Percentiles rank a stretch among this genome's conserved stretches.
These are phyloP conservation scores for Phlogophora meticulosa DNA, from an alignment of 2,888 invertebrate species.

Conservation along the genomic window DNA sequence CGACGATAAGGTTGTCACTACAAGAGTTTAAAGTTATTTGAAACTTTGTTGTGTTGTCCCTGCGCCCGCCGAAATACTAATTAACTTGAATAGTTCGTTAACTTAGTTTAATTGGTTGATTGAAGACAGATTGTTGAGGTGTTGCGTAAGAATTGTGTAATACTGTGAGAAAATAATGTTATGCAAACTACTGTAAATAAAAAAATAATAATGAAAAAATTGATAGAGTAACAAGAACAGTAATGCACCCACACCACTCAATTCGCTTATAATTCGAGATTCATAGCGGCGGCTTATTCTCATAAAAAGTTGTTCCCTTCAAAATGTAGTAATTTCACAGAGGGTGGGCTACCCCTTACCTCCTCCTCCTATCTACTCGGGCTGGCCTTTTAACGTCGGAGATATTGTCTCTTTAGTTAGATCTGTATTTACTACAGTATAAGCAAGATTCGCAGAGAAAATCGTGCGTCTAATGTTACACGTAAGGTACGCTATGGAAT, in stretches of 20 bases:
- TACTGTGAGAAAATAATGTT: slow-evolving; percentile 15
- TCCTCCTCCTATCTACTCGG: slow-evolving; percentile 79
- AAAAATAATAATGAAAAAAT: slow-evolving; percentile 21
- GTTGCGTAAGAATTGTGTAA: slow-evolving; percentile 46
- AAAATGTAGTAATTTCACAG: slow-evolving; percentile 90
- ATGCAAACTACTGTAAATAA: background rate
- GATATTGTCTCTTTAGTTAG: slow-evolving; percentile 91
- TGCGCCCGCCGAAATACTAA: slow-evolving; percentile 69
- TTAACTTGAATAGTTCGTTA: slow-evolving; percentile 74
- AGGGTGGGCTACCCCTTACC: slow-evolving; percentile 76
- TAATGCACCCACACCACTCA: slow-evolving; percentile 66
- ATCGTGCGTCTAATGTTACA: slow-evolving; percentile 52
- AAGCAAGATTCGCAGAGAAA: slow-evolving; percentile 77
- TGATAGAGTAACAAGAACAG: slow-evolving; percentile 35
- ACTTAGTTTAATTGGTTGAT: slow-evolving; percentile 70
- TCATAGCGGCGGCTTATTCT: slow-evolving; percentile 90
- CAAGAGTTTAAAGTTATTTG: slow-evolving; percentile 79
- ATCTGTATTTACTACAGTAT: slow-evolving; percentile 88
- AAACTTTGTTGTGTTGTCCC: slow-evolving; percentile 73
- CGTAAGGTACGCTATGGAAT: slow-evolving; percentile 36
- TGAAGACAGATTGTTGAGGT: slow-evolving; percentile 56
- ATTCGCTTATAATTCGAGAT: slow-evolving; percentile 90
- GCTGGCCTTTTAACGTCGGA: slow-evolving; percentile 90
- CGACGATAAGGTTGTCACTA: slow-evolving; percentile 79
- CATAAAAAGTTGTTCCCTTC: slow-evolving; percentile 91